Base-by-base conservation (phyloP, 2,113 vertebrate genomes). In the Bujurquina vittata region DNA sequence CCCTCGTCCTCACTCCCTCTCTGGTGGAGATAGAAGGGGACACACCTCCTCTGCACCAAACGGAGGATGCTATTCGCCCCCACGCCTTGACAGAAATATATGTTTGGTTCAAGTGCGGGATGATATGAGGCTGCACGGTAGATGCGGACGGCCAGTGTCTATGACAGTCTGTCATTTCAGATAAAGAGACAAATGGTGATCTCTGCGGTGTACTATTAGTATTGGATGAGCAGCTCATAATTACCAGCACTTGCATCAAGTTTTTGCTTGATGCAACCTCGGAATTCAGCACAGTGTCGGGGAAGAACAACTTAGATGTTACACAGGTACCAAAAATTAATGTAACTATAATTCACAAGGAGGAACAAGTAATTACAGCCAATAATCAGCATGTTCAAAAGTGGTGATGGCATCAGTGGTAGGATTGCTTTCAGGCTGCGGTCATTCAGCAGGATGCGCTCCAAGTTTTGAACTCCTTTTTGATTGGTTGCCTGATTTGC, bases 81-180 rank as follows among this genome's bases (percentile, higher is more conserved):
- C 5, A 35, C 62, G 55, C 75, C 89, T 83, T 54, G 62, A 83
- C 88, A 75, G 93, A 94, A 92, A 94, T 93, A 92, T 90, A 91
- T 81, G 90, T 93, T 94, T 92, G 86, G 69, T 75, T 95, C 90
- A 94, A 95, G 94, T 93, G 93, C 63, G 1, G 78, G 79, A 85
- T 85, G 85, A 94, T 90, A 89, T 49, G 59, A 91, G 88, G 73
- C 88, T 23, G 80, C 78, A 33, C 89, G 87, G 83, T 79, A 85
- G 88, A 89, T 83, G 62, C 33, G 65, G 77, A 83, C 33, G 9
- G 60, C 75, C 73, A 81, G 80, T 1, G 46, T 78, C 61, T 58
- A 10, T 83, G 88, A 86, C 85, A 86, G 88, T 75, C 80, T 91
- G 85, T 86, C 82, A 90, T 91, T 90, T 87, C 74, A 59, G 83